Percentiles rank a stretch among this genome's conserved stretches.
These are phyloP conservation scores for Solenodon paradoxus DNA, from an alignment of 2,113 vertebrate genomes.

Conservation along the genomic window DNA sequence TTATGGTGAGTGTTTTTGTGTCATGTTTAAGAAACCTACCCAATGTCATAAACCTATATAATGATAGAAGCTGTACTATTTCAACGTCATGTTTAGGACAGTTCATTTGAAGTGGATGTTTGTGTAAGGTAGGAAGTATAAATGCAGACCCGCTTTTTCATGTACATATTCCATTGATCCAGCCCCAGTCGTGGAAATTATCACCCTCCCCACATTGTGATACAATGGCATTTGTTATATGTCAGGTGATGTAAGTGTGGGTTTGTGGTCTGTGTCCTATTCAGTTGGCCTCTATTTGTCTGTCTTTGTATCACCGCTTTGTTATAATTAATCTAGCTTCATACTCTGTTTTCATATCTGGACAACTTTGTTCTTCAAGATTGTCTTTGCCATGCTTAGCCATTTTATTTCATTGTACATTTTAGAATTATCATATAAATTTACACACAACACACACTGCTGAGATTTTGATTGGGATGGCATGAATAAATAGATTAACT, in stretches of 20 bases:
- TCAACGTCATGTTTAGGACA: not conserved
- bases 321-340: constrained; percentile 1
- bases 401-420: not conserved
- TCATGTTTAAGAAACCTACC: not conserved
- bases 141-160: not conserved
- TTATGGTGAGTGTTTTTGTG: not conserved
- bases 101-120: not conserved
- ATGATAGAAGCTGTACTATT: not conserved
- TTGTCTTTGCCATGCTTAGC: not conserved
- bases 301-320: not conserved
- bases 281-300: not conserved
- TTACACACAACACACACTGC: not conserved
- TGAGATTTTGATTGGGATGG: not conserved
- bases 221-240: not conserved
- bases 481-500: not conserved
- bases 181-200: not conserved
- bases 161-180: not conserved
- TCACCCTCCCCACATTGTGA: not conserved
- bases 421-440: not conserved
- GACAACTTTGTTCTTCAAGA: not conserved
- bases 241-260: not conserved
- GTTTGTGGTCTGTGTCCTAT: not conserved
- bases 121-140: not conserved
- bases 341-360: not conserved
- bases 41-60: not conserved